These are phyloP conservation scores for Platichthys flesus DNA, from an alignment of 2,113 vertebrate genomes.

Conservation along the genomic window DNA sequence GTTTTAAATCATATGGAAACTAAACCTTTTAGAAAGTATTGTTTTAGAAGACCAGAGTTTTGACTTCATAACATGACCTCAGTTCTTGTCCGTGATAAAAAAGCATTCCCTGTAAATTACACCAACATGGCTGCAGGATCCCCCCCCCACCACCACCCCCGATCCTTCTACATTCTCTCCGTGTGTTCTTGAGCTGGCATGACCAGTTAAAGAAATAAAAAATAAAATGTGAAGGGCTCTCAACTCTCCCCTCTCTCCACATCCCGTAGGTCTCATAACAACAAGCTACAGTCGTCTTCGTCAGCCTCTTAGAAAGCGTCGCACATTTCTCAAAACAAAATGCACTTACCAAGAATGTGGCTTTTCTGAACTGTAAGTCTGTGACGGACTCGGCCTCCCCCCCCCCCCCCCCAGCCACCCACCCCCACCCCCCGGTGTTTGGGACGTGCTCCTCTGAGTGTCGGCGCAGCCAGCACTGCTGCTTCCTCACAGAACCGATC, in stretches of 20 bases:
- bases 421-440: slow-evolving; percentile 37
- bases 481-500: slow-evolving; percentile 44
- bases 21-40: slow-evolving; percentile 75
- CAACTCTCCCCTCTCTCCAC: slow-evolving; percentile 90
- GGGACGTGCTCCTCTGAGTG: slow-evolving; percentile 50
- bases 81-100: slow-evolving; percentile 29
- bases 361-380: slow-evolving; percentile 84
- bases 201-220: not conserved
- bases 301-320: slow-evolving; percentile 92
- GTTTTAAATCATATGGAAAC: slow-evolving; percentile 65
- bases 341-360: slow-evolving; percentile 86
- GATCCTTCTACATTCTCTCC: slow-evolving; percentile 68
- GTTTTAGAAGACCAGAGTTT: slow-evolving; percentile 53
- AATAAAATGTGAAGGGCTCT: slow-evolving; percentile 79
- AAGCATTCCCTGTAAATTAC: slow-evolving; percentile 67
- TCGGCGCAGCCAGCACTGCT: slow-evolving; percentile 53
- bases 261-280: slow-evolving; percentile 99
- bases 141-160: not conserved
- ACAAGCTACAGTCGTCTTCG: slow-evolving; percentile 95
- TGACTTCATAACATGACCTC: slow-evolving; percentile 25
- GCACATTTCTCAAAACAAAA: slow-evolving; percentile 79
- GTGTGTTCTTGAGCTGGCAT: slow-evolving; percentile 57
- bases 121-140: slow-evolving; percentile 76
- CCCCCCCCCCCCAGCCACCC: slow-evolving; percentile 12
- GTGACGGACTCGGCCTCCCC: slow-evolving; percentile 67